phyloP scores from a whole-genome alignment of 2,888 invertebrate genomes.

The Caenorhabditis virilis region DNA sequence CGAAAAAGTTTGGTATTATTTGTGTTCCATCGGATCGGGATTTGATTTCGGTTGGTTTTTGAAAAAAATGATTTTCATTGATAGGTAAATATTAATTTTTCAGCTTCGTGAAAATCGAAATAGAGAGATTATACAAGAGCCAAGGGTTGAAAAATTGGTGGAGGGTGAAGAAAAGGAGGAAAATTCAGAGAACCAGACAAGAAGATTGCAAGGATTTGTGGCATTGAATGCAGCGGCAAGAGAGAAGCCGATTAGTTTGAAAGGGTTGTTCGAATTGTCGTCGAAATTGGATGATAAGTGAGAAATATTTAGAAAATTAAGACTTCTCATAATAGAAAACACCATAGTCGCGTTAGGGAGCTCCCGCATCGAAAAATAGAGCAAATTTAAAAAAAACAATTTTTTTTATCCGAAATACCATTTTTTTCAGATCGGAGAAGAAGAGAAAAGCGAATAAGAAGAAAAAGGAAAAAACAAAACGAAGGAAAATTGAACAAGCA shows the following conservation, averaged over 20 bases:
- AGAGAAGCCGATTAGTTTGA: conserved; percentile 48
- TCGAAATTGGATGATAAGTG: conserved; percentile 23
- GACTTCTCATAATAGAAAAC: too few relatives aligned
- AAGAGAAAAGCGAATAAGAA: conserved; percentile 28
- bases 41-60: conserved; percentile 2
- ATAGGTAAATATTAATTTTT: background rate
- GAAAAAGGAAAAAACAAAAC: conserved; percentile 36
- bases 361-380: too few relatives aligned
- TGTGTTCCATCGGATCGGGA: conserved; percentile 32
- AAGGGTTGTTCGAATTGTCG: conserved; percentile 20
- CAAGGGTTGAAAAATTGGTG: conserved; percentile 7
- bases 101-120: conserved; percentile 20
- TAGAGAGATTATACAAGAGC: conserved; percentile 22
- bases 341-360: too few relatives aligned
- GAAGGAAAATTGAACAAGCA: conserved; percentile 23
- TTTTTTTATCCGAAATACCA: background rate
- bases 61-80: background rate
- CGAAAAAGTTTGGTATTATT: conserved; percentile 38
- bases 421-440: conserved; percentile 18
- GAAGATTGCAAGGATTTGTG: conserved; percentile 37
- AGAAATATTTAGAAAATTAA: background rate
- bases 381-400: background rate
- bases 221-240: conserved; percentile 32
- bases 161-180: conserved; percentile 10
- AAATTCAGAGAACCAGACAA: background rate